Evolutionary conservation across 2,888 invertebrate genomes (phyloP).

Genomic region (Uropetala carovei): DNA sequence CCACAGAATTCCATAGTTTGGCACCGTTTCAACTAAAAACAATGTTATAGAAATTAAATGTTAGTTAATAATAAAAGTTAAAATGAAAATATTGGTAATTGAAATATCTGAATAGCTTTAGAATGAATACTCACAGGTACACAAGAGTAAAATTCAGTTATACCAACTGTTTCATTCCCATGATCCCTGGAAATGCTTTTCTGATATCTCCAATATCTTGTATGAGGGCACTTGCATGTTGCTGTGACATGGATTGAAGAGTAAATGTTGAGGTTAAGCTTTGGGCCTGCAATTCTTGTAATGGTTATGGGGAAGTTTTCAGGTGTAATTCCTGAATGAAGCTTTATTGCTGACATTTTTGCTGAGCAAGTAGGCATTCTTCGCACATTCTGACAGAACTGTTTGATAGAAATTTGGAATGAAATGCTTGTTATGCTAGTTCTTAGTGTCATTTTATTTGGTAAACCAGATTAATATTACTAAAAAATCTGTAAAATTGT

Average conservation of each 20-base stretch:
- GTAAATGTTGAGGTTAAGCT: conserved; percentile 18
- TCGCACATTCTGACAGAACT: conserved; percentile 78
- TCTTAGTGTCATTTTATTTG: too few species aligned
- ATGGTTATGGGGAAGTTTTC: not conserved
- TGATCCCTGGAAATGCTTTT: conserved; percentile 62
- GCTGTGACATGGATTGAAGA: conserved; percentile 73
- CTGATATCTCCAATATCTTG: conserved; percentile 77
- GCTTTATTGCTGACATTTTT: conserved; percentile 73
- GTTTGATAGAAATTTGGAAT: conserved; percentile 65
- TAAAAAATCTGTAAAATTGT: too few species aligned
- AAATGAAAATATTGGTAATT: not conserved
- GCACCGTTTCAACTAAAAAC: conserved; percentile 76
- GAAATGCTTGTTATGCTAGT: too few species aligned
- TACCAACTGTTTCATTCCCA: conserved; percentile 71
- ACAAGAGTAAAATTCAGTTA: conserved; percentile 75
- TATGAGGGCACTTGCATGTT: conserved; percentile 77
- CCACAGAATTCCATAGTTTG: conserved; percentile 80
- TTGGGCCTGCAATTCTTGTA: conserved; percentile 33
- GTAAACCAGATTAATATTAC: too few species aligned
- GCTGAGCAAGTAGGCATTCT: conserved; percentile 69
- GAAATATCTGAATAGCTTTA: not conserved
- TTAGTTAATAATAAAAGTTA: not conserved
- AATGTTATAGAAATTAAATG: not conserved
- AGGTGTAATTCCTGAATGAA: not conserved
- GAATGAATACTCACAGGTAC: conserved; percentile 68